Base-by-base conservation (phyloP, 2,113 vertebrate genomes). In the Lampris incognitus region DNA sequence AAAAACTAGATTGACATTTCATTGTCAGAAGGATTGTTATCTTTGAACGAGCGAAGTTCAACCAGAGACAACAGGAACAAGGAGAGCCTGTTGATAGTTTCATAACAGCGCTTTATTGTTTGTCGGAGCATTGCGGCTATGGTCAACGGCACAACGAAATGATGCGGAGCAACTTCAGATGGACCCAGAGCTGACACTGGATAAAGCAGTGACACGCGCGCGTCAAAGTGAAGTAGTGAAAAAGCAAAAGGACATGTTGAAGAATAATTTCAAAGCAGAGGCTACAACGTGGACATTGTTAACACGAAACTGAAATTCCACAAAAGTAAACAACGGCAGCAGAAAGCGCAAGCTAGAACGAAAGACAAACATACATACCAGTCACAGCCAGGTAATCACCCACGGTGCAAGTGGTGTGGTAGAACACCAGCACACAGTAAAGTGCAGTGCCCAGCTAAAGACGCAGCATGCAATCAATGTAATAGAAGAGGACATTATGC, bases 231-330 rank as follows among this genome's bases (percentile, higher is more conserved):
- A 61, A 40, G 9, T 9, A 8, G 59, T 61, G 40, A 61, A 61
- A 41, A 61, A 61, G 59, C 59, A 61, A 61, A 38, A 40, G 11
- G 61, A 63, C 39, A 63, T 63, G 42, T 44, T 63, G 9, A 63
- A 63, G 13, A 63, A 7, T 44, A 63, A 63, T 41, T 63, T 44
- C 41, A 63, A 46, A 48, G 61, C 42, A 63, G 61, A 63, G 7
- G 61, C 61, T 44, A n/a, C 60, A 63, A 44, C 40, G 60, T 63
- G 10, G 60, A 63, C 41, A 63, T 39, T 13, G 24, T 24, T 24
- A 24, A 24, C 24, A 24, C 24, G 24, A 24, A 24, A 24, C 24
- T 24, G 24, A 24, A 4, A 13, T 41, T 40, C 10, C 2, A 44
- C 11, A 13, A 44, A 42, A 44, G 3, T 1, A 44, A 63, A 42